Evolutionary conservation across 1,140 invertebrate genomes (phyloP).

Genomic region (Oncopeltus fasciatus): DNA sequence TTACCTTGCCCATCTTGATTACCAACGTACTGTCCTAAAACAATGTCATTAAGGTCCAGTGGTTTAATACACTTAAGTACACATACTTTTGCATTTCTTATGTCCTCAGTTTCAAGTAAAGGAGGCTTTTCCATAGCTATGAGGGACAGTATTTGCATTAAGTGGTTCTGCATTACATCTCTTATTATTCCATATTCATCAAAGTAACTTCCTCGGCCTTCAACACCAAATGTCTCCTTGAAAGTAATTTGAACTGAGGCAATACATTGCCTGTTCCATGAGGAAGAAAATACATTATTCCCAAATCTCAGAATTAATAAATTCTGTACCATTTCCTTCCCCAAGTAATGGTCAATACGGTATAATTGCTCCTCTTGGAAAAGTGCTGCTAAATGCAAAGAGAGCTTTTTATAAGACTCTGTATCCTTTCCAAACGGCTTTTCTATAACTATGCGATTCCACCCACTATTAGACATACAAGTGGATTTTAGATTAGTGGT

Average conservation of each 20-base stretch:
- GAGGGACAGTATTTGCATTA: constrained; percentile 90
- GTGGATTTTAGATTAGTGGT: constrained; percentile 71
- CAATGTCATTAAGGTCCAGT: constrained; percentile 65
- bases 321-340: constrained; percentile 99
- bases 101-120: constrained; percentile 87
- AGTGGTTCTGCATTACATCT: constrained; percentile 99
- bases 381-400: constrained; percentile 69
- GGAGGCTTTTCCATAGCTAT: constrained; percentile 98
- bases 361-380: constrained; percentile 95
- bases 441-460: constrained; percentile 93
- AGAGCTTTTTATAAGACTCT: constrained; percentile 66
- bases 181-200: constrained; percentile 96
- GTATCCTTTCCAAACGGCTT: constrained; percentile 96
- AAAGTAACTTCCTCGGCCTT: constrained; percentile 96
- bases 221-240: constrained; percentile 97
- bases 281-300: constrained; percentile 74
- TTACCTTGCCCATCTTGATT: constrained; percentile 64
- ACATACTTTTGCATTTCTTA: constrained; percentile 93
- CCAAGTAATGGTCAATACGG: constrained; percentile 96
- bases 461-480: constrained; percentile 49
- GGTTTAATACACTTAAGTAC: constrained; percentile 77
- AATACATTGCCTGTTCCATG: constrained; percentile 91
- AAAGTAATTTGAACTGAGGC: constrained; percentile 91
- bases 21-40: constrained; percentile 96
- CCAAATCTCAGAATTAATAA: constrained; percentile 86